These are phyloP conservation scores for Drosophila watanabei DNA, from an alignment of 1,140 invertebrate genomes.

Conservation along the genomic window DNA sequence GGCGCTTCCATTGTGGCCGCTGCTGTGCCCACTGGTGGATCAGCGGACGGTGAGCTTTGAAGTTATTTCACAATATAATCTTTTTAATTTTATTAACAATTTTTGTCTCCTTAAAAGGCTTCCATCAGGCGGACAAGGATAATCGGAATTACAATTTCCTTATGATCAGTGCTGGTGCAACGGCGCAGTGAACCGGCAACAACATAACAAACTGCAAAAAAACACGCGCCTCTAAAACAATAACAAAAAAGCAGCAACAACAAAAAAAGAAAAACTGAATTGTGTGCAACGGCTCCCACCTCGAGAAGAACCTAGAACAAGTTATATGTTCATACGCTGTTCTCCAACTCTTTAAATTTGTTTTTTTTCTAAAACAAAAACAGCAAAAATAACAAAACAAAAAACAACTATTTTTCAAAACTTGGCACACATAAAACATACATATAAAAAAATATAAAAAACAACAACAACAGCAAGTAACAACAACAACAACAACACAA, in stretches of 20 bases:
- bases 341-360: slow-evolving; percentile 25
- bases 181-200: slow-evolving; percentile 57
- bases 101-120: slow-evolving; percentile 26
- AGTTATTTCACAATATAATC: neutral
- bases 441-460: slow-evolving; percentile 11
- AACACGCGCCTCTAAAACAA: slow-evolving; percentile 40
- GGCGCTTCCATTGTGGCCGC: slow-evolving; percentile 66
- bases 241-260: slow-evolving; percentile 45
- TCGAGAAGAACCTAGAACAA: slow-evolving; percentile 47
- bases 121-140: slow-evolving; percentile 72
- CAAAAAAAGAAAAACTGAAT: slow-evolving; percentile 74
- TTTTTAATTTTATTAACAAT: neutral
- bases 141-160: slow-evolving; percentile 68
- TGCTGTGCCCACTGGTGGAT: slow-evolving; percentile 49
- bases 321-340: slow-evolving; percentile 19
- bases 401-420: slow-evolving; percentile 29
- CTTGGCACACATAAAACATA: slow-evolving; percentile 36
- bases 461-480: slow-evolving; percentile 16
- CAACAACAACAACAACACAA: slow-evolving; percentile 29
- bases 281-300: slow-evolving; percentile 82
- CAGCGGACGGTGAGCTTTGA: slow-evolving; percentile 61
- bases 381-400: neutral
- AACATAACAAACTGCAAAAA: slow-evolving; percentile 35
- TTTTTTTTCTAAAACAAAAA: slow-evolving; percentile 9
- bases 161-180: slow-evolving; percentile 65